Evolutionary conservation across 2,888 invertebrate genomes (phyloP), one percentile per base, ranked within the genome.

Genomic region (Polyommatus icarus): DNA sequence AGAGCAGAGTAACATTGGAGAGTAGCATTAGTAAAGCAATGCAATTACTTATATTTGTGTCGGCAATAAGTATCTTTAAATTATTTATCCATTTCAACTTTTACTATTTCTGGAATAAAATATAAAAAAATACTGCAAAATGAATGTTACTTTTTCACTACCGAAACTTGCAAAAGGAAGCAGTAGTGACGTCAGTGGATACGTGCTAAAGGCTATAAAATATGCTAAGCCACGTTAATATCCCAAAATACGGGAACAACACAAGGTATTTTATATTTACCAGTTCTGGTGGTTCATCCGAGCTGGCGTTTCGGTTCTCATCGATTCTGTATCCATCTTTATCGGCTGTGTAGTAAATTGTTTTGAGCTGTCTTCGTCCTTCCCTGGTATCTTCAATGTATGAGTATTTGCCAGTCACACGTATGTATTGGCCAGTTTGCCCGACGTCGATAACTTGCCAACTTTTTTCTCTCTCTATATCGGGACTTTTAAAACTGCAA

Each of bases 401-500:
- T n/a, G 91, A 89, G 82, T 91, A 92, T 71, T 88, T 88, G 79
- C 95, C 95, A 57, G 90, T 88, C 7, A 95, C 94, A 3, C 92
- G 84, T 12, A 92, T 86, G 85, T 95, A 94, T 77, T 95, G 93
- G 61, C 95, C 94, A 77, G 91, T 90, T 40, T 90, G 89, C 76
- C 95, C 95, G 1, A 89, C 87, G 85, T 95, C 95, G 80, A 92
- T 89, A 95, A 82, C 73, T 88, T 88, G 1, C 94, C 95, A 82
- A 90, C 89, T 86, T 95, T 95, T 95, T 79, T 90, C 87, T 78
- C 92, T 90, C n/a, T 88, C 87, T 76, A 92, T 93, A 76, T 95
- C 94, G 83, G 95, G 95, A 15, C 95, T 92, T 94, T 61, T 24
- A 75, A 59, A 76, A 20, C 76, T 76, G 46, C 5, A 29, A 67